A percentile compares a stretch with the other conserved stretches of the same genome.
These are phyloP conservation scores for Actias luna DNA, from an alignment of 2,888 invertebrate genomes.

Conservation along the genomic window DNA sequence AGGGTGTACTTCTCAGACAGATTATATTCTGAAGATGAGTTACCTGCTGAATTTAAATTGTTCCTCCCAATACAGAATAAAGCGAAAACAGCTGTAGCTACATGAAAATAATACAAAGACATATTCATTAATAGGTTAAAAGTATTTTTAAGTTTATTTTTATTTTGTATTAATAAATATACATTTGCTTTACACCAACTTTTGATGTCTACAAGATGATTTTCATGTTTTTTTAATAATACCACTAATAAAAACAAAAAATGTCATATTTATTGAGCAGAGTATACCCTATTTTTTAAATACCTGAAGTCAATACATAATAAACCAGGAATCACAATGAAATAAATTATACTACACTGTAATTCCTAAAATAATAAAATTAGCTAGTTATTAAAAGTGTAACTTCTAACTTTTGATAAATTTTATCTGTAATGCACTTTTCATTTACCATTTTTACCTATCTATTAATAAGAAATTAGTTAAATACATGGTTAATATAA, in stretches of 20 bases:
- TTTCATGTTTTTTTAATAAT: background rate
- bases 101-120: conserved; percentile 45
- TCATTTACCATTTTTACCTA: no score
- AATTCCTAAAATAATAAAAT: no score
- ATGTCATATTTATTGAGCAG: background rate
- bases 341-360: no score
- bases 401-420: no score
- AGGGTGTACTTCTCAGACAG: conserved; percentile 95
- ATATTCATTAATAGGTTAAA: conserved; percentile 48
- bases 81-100: conserved; percentile 78
- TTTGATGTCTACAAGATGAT: background rate
- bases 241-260: background rate
- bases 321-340: no score
- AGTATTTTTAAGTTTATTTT: conserved; percentile 62
- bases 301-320: background rate
- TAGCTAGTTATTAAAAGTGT: no score
- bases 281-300: background rate
- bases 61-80: conserved; percentile 96
- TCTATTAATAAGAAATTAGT: no score
- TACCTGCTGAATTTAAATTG: conserved; percentile 97
- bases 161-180: conserved; percentile 49
- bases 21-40: conserved; percentile 95
- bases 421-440: no score
- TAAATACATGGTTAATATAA: no score
- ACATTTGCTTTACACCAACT: conserved; percentile 37